Conservation (phyloP, 2,113 vertebrate genomes). For the Fulica atra region DNA sequence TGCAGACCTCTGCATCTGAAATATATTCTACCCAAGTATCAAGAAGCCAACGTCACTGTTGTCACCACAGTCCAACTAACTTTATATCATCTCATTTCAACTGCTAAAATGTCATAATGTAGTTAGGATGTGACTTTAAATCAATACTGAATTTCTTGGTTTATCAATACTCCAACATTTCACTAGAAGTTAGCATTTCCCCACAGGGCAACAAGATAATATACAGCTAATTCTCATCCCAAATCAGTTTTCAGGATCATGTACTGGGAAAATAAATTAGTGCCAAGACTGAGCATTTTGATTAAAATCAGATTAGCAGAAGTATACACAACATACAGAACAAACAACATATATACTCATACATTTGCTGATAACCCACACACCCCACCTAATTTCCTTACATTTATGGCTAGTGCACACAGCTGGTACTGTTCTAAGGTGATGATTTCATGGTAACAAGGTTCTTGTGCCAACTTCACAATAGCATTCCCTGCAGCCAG, state of each 20-base stretch:
- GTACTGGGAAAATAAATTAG: neutral
- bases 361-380: neutral
- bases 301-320: neutral
- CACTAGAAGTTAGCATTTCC: neutral
- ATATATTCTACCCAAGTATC: neutral
- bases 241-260: neutral
- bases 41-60: neutral
- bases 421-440: slow-evolving; percentile 97
- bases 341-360: neutral
- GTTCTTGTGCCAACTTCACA: slow-evolving; percentile 95
- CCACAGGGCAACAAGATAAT: neutral
- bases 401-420: slow-evolving; percentile 95
- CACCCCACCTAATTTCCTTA: slow-evolving; percentile 71
- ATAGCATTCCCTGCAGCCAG: slow-evolving; percentile 93
- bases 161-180: neutral
- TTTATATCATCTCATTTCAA: neutral
- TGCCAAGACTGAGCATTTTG: neutral
- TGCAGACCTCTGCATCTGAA: neutral
- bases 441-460: slow-evolving; percentile 99
- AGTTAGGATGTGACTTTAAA: neutral
- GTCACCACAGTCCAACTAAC: neutral
- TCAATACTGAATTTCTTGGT: neutral
- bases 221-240: neutral
- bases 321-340: neutral
- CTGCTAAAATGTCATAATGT: neutral